Evolutionary conservation across 2,797 vertebrate genomes (phyloP), one percentile per base, ranked within the genome.

Genomic region (Petrocephalus sullivani): DNA sequence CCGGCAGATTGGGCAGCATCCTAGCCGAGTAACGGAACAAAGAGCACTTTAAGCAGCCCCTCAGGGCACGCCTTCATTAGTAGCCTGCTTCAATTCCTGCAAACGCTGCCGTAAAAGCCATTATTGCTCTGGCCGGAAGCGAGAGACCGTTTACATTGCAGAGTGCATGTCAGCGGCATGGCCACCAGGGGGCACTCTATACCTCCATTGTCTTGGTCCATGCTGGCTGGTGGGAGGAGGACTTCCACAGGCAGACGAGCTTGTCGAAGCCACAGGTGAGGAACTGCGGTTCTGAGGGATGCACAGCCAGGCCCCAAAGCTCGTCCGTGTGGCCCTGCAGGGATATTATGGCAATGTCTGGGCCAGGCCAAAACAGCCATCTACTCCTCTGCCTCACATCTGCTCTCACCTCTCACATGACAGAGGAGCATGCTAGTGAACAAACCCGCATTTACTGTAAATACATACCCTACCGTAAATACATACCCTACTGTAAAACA

Each of bases 151-250:
- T 84, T 41, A 19, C 57, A n/a, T 21, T 21, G n/a, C 41, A 64
- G 57, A 49, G 49, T 14, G 37, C 85, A 87, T 4, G 37, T 64
- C 41, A 58, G 23, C 10, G 10, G 51, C 14, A 21, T 37, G 82
- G 87, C 87, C 91, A 88, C 88, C 88, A 91, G 92, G 81, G 89
- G 93, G 93, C 92, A 89, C 89, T 92, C 90, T 91, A 87, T 95
- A 99, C 98, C 94, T 99, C 98, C 91, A 99, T 94, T 87, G 92
- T 94, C 93, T 98, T 99, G 94, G 95, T 95, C 98, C 98, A 99
- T 91, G 98, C 91, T 9, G 98, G 97, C 91, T 95, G 96, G 93
- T 99, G 98, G 85, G 95, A 94, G 19, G 91, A 94, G 0, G 98
- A 97, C 89, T 99, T 97, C 98, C 98, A 99, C 75, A 99, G 95